These are phyloP conservation scores for Cricetomys ansorgei DNA, from an alignment of 2,113 vertebrate species.

Conservation along the genomic window DNA sequence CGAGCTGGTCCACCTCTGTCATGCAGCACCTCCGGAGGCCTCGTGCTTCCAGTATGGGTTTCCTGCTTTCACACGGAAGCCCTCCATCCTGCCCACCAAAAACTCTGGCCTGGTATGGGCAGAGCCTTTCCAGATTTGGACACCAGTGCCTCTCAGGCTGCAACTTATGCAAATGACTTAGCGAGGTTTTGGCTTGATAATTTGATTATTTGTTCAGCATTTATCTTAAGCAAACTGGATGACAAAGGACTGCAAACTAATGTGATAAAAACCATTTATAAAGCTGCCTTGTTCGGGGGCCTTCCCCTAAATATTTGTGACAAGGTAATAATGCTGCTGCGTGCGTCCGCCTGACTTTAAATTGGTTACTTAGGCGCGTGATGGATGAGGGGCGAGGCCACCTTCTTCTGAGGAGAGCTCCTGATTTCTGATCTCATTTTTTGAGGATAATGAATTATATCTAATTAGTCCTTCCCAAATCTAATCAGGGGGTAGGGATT, in stretches of 20 bases:
- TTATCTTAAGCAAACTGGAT: conserved; percentile 98
- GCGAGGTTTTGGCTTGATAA: conserved; percentile 88
- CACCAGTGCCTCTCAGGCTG: not conserved
- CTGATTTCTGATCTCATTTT: conserved; percentile 96
- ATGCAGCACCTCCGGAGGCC: not conserved
- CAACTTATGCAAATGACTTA: conserved; percentile 86
- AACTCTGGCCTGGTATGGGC: not conserved
- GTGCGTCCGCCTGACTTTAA: conserved; percentile 96
- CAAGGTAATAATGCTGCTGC: conserved; percentile 98
- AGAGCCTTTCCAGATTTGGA: not conserved
- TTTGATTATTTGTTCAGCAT: conserved; percentile 93
- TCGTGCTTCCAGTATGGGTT: not conserved
- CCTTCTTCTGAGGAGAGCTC: conserved; percentile 95
- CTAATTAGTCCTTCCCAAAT: conserved; percentile 97
- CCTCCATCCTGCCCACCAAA: not conserved
- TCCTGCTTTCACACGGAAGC: not conserved
- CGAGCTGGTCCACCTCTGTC: not conserved
- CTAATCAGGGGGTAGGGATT: conserved; percentile 95
- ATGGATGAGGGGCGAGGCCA: conserved; percentile 96
- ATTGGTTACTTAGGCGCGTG: conserved; percentile 99
- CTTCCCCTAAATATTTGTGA: conserved; percentile 99
- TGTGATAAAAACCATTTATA: conserved; percentile 98
- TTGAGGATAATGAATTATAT: conserved; percentile 99
- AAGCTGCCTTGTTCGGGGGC: conserved; percentile 91
- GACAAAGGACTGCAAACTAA: conserved; percentile 97